phyloP scores from a whole-genome alignment of 1,140 invertebrate genomes.

The Glomeris maerens region DNA sequence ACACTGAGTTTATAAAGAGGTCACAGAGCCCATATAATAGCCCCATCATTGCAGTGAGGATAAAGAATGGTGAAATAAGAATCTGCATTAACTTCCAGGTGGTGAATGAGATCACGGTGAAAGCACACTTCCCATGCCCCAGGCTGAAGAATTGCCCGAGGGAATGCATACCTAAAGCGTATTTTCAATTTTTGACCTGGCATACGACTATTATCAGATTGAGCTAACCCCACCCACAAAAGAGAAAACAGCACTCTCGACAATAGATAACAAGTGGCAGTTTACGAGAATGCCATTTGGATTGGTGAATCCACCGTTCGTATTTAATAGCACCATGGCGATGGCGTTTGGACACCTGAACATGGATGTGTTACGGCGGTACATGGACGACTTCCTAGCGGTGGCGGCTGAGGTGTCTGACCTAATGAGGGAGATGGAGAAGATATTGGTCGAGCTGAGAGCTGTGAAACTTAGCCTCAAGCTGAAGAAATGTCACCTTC shows the following conservation, averaged over 20 bases:
- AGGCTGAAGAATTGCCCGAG: neutral
- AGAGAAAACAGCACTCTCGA: neutral
- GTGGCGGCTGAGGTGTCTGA: neutral
- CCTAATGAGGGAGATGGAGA: neutral
- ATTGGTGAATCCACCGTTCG: no score
- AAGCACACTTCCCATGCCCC: neutral
- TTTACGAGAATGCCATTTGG: no score
- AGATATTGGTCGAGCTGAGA: neutral
- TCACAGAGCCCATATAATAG: neutral
- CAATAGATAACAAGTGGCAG: neutral
- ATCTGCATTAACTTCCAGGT: neutral
- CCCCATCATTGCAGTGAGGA: neutral
- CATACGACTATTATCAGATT: neutral
- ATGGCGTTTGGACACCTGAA: no score
- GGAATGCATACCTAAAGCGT: neutral
- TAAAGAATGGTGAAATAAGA: neutral
- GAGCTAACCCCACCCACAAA: neutral
- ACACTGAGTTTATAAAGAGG: neutral
- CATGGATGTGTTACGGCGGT: neutral
- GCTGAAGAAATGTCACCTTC: constrained; percentile 3
- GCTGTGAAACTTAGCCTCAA: neutral
- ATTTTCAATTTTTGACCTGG: neutral
- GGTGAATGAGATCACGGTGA: neutral
- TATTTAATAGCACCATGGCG: no score
- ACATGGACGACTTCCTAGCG: neutral